Percentiles rank a stretch among this genome's conserved stretches.
phyloP scores from a whole-genome alignment of 2,113 vertebrate species.

The Cisticola juncidis region DNA sequence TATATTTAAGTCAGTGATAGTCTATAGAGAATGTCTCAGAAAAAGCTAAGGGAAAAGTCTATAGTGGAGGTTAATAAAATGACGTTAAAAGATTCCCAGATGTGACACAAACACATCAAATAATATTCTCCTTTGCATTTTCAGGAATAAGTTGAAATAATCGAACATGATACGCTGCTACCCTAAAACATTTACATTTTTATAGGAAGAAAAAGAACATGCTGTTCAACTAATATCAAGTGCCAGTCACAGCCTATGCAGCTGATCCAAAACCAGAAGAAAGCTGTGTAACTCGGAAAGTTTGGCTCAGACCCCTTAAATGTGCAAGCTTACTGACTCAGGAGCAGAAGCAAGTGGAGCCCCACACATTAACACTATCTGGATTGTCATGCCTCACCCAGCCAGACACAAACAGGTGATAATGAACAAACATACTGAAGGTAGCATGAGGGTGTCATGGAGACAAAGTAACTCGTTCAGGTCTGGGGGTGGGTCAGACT shows the following conservation, averaged over 20 bases:
- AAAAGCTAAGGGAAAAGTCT: neutral
- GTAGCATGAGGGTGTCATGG: neutral
- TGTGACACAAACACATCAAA: neutral
- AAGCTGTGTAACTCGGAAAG: neutral
- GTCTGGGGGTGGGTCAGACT: neutral
- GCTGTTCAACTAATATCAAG: neutral
- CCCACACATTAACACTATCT: rapidly evolving
- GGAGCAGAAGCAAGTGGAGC: neutral
- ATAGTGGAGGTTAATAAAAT: neutral
- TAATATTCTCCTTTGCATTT: neutral
- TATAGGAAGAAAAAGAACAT: neutral
- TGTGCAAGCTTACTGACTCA: neutral
- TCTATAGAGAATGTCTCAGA: neutral
- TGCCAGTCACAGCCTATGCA: neutral
- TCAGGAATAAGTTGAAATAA: neutral
- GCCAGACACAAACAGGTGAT: neutral
- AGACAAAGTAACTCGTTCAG: neutral
- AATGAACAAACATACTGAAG: neutral
- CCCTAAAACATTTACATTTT: neutral
- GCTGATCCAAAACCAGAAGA: neutral
- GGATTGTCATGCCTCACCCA: neutral
- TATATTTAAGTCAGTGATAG: neutral
- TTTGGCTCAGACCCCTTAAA: neutral
- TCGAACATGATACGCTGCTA: rapidly evolving
- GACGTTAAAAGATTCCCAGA: neutral